These are phyloP conservation scores for Cyprinus carpio DNA, from an alignment of 2,113 vertebrate species.

Conservation along the genomic window DNA sequence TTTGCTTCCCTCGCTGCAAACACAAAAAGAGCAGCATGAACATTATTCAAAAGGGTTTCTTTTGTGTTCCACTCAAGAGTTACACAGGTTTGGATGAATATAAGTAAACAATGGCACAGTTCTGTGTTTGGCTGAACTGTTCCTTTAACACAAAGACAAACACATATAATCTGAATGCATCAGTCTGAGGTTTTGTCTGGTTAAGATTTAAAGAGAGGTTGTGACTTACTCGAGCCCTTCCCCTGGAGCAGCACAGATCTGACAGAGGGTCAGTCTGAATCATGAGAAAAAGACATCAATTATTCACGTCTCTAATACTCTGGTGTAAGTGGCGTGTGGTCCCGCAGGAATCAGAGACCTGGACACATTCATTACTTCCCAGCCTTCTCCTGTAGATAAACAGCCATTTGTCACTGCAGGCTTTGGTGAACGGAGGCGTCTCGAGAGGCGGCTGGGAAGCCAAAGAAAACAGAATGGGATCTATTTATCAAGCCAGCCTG, in stretches of 20 bases:
- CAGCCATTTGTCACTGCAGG: slow-evolving; percentile 30
- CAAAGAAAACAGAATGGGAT: slow-evolving; percentile 27
- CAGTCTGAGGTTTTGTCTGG: not conserved
- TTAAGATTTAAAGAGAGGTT: not conserved
- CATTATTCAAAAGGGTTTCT: not conserved
- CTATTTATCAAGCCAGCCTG: slow-evolving; percentile 60
- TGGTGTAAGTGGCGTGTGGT: not conserved
- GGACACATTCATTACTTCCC: slow-evolving; percentile 37
- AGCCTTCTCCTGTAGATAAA: slow-evolving; percentile 28
- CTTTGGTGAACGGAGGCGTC: not conserved
- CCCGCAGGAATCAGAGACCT: not conserved
- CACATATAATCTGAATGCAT: not conserved
- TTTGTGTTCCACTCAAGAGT: not conserved
- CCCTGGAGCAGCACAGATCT: not conserved
- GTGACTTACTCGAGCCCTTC: not conserved
- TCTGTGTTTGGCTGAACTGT: not conserved
- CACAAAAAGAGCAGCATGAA: not conserved
- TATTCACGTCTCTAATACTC: not conserved
- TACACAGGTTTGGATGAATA: not conserved
- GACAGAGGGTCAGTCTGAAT: not conserved
- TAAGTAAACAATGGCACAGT: not conserved
- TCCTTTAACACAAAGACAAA: not conserved
- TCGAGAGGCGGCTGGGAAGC: slow-evolving; percentile 26
- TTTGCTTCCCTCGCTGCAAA: no score
- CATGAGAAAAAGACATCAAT: not conserved